These are phyloP conservation scores for Eudemis profundana DNA, from an alignment of 2,888 invertebrate genomes.

Conservation along the genomic window DNA sequence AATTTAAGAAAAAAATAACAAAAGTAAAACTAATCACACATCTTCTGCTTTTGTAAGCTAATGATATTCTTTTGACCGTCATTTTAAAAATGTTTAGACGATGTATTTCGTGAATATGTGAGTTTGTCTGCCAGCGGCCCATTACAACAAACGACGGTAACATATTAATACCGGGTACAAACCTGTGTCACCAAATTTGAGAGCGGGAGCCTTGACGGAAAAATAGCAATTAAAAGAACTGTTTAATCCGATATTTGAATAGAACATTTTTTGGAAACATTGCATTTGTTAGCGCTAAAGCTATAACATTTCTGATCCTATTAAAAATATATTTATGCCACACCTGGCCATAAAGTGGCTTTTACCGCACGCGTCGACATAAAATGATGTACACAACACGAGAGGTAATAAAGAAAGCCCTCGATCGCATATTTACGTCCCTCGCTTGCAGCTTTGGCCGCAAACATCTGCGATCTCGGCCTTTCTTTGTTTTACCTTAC, in stretches of 20 bases:
- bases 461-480: too few relatives aligned
- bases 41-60: background rate
- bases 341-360: too few relatives aligned
- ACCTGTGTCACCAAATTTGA: conserved; percentile 61
- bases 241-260: background rate
- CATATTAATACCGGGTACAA: conserved; percentile 55
- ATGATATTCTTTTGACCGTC: background rate
- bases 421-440: too few relatives aligned
- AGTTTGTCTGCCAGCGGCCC: conserved; percentile 47
- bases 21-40: background rate
- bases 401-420: background rate
- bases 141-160: conserved; percentile 54
- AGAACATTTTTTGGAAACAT: too few relatives aligned
- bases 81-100: conserved; percentile 3
- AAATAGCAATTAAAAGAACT: background rate
- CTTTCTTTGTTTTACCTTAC: too few relatives aligned
- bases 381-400: too few relatives aligned
- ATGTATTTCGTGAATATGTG: background rate
- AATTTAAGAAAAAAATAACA: too few relatives aligned
- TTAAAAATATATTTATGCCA: too few relatives aligned
- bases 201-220: conserved; percentile 22
- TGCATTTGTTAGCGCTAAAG: too few relatives aligned
- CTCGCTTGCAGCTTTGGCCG: too few relatives aligned
- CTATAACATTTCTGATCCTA: too few relatives aligned
- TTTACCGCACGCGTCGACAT: too few relatives aligned